Evolutionary conservation across 2,888 invertebrate species (phyloP).

Genomic region (Gibbula magus): DNA sequence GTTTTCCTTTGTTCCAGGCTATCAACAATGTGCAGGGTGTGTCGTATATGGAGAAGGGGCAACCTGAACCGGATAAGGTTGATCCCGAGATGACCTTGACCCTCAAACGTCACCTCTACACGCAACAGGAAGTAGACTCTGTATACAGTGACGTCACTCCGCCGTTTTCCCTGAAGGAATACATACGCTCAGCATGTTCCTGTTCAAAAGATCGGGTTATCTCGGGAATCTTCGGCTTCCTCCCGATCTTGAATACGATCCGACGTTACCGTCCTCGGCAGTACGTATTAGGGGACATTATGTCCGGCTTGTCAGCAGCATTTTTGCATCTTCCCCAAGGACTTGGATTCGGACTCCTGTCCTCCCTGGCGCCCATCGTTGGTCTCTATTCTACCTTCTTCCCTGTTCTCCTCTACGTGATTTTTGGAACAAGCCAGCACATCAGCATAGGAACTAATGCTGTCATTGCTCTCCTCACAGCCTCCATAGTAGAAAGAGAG

Average conservation of each 20-base stretch:
- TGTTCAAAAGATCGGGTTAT: constrained; percentile 19
- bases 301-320: constrained; percentile 64
- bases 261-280: constrained; percentile 12
- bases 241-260: constrained; percentile 23
- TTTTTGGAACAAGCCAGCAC: constrained; percentile 65
- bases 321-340: constrained; percentile 71
- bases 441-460: constrained; percentile 68
- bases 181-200: neutral
- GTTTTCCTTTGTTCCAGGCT: neutral
- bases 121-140: neutral
- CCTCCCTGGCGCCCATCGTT: constrained; percentile 58
- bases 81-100: neutral
- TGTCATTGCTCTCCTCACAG: constrained; percentile 65
- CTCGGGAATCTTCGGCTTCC: neutral
- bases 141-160: neutral
- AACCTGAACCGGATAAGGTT: neutral
- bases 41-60: neutral
- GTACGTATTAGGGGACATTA: constrained; percentile 55
- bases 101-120: constrained; percentile 17
- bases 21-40: neutral
- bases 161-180: neutral
- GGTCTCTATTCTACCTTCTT: constrained; percentile 67
- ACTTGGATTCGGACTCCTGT: constrained; percentile 64
- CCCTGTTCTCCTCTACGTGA: constrained; percentile 60
- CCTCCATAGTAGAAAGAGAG: constrained; percentile 51